Base-by-base conservation (phyloP, 2,888 invertebrate genomes). In the Lumbricus terrestris region DNA sequence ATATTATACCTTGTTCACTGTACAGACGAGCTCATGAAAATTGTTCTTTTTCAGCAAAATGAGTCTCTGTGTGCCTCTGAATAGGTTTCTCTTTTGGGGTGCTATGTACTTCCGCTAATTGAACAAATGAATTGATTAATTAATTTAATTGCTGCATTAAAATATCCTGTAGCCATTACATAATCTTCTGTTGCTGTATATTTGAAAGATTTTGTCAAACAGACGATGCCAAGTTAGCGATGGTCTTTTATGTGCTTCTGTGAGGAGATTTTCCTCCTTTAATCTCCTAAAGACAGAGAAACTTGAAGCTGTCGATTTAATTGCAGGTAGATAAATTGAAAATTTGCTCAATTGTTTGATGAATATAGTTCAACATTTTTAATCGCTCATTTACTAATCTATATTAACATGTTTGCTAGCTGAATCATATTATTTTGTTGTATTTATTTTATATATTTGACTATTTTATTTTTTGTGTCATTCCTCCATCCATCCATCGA, bases 211-310 rank as follows among this genome's bases (percentile, higher is more conserved):
- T 85, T 85, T 85, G n/a, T 85, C 37, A 33, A 34, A 85, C 20
- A 85, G 85, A 85, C 34, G 85, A 23, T 85, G 85, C 37, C 37
- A 37, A 35, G 85, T 85, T 29, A 85, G 85, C 20, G 23, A 37
- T 85, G 85, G 37, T 37, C 85, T 85, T 35, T 85, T 85, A 33
- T 35, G 37, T 15, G 85, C 37, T 85, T 85, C 85, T 85, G 85
- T 85, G 34, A 85, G 85, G 35, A 85, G 85, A 85, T 85, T 85
- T 85, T 85, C 85, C 34, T 85, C 85, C 18, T 85, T 85, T 34
- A 37, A 85, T 85, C 37, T 85, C 20, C 85, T 85, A 18, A 85
- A 85, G 85, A 34, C 85, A n/a, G 85, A 85, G 23, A 34, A 35
- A 37, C 35, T 35, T 8, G 34, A 5, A 34, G 37, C 13, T 35